Evolutionary conservation across 2,888 invertebrate genomes (phyloP).

Genomic region (Diaperis boleti): DNA sequence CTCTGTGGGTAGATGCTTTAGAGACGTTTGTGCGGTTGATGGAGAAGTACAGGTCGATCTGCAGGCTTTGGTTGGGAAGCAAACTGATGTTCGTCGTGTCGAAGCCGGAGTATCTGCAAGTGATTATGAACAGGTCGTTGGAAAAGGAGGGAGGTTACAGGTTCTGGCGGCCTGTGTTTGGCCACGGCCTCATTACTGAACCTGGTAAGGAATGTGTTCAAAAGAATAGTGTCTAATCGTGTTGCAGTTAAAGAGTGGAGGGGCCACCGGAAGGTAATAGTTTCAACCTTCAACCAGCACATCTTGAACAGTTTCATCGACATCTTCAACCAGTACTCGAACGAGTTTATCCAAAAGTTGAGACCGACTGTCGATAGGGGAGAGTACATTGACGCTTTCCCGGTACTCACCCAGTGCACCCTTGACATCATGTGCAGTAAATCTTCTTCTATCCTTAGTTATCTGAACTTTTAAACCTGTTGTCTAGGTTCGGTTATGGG

Average conservation of each 20-base stretch:
- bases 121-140: not conserved
- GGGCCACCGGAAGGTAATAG: constrained; percentile 5
- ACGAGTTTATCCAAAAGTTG: not conserved
- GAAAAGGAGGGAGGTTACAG: constrained; percentile 8
- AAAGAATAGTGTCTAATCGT: too few species aligned
- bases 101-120: constrained; percentile 6
- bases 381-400: not conserved
- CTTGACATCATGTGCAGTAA: constrained; percentile 11
- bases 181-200: constrained; percentile 3
- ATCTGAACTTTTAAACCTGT: not conserved
- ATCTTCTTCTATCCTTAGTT: not conserved
- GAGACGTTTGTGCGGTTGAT: not conserved
- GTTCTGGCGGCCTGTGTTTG: constrained; percentile 5
- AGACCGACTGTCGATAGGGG: not conserved
- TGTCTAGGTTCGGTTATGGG: constrained; percentile 9
- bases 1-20: not conserved
- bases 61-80: constrained; percentile 1
- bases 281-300: constrained; percentile 11
- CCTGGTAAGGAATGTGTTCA: constrained; percentile 3
- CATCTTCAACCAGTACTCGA: constrained; percentile 1
- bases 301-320: constrained; percentile 14
- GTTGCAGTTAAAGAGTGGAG: constrained; percentile 4
- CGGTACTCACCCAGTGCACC: constrained; percentile 6
- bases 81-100: constrained; percentile 2
- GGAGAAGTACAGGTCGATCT: not conserved